Evolutionary conservation across 2,113 vertebrate genomes (phyloP).

Genomic region (Procavia capensis): DNA sequence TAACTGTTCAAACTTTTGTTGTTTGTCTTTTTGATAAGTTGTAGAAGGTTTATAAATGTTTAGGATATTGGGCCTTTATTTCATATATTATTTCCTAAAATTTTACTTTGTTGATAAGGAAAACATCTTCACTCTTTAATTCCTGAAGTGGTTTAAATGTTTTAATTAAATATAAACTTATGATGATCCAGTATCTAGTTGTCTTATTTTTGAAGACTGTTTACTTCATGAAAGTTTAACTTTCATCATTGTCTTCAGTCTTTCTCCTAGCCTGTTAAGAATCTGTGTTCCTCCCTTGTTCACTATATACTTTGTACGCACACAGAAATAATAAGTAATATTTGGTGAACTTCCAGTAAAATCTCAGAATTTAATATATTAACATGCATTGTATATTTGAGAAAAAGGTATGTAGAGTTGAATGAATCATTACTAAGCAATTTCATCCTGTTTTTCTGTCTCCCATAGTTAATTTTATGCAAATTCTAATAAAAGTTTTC

Average conservation of each 20-base stretch:
- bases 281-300: not conserved
- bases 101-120: too few species aligned
- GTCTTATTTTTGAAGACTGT: not conserved
- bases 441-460: not conserved
- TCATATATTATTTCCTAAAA: too few species aligned
- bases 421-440: not conserved
- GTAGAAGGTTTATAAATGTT: too few species aligned
- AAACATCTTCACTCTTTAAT: slow-evolving; percentile 59
- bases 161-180: slow-evolving; percentile 55
- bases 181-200: not conserved
- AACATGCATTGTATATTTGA: not conserved
- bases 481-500: slow-evolving; percentile 65
- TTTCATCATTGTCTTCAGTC: not conserved
- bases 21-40: too few species aligned
- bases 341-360: slow-evolving; percentile 2
- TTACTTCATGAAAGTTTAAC: not conserved
- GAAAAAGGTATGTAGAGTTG: not conserved
- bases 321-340: not conserved
- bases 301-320: not conserved
- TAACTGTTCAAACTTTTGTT: too few species aligned
- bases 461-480: slow-evolving; percentile 54
- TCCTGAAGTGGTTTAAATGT: slow-evolving; percentile 14
- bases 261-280: not conserved
- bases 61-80: too few species aligned
- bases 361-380: not conserved